Percentiles rank a stretch among this genome's conserved stretches.
Evolutionary conservation across 1,140 invertebrate species (phyloP).

Genomic region (Apis laboriosa): DNA sequence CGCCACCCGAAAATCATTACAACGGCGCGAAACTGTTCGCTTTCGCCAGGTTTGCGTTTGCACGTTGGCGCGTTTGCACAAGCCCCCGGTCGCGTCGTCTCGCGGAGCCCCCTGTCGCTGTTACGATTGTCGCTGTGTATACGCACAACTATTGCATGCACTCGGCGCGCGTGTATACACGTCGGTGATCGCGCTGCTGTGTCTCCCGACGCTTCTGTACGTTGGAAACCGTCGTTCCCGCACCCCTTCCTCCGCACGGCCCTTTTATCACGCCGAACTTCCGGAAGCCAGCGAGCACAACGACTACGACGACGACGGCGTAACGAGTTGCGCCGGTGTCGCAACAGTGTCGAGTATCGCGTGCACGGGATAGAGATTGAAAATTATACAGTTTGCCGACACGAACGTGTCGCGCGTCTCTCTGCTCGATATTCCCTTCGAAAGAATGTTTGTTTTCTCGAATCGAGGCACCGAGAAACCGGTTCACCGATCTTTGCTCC

Average conservation of each 20-base stretch:
- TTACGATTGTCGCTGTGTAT: background rate
- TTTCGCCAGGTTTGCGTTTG: conserved; percentile 61
- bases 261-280: conserved; percentile 47
- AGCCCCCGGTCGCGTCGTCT: background rate
- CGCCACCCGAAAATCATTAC: conserved; percentile 64
- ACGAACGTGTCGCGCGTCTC: conserved; percentile 5
- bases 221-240: conserved; percentile 23
- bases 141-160: background rate
- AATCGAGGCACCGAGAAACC: background rate
- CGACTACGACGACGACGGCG: conserved; percentile 29
- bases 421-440: background rate
- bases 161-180: background rate
- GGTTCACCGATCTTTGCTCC: background rate
- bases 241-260: conserved; percentile 34
- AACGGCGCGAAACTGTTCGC: conserved; percentile 54
- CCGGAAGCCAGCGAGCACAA: conserved; percentile 34
- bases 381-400: conserved; percentile 44
- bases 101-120: conserved; percentile 5
- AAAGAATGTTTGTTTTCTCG: background rate
- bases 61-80: conserved; percentile 52
- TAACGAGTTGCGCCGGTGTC: conserved; percentile 42
- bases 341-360: conserved; percentile 18
- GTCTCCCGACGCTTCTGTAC: background rate
- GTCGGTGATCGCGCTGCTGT: too few relatives aligned
- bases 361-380: conserved; percentile 41